A percentile compares a stretch with the other conserved stretches of the same genome.
phyloP scores from a whole-genome alignment of 2,797 vertebrate species.

The Furcifer pardalis region DNA sequence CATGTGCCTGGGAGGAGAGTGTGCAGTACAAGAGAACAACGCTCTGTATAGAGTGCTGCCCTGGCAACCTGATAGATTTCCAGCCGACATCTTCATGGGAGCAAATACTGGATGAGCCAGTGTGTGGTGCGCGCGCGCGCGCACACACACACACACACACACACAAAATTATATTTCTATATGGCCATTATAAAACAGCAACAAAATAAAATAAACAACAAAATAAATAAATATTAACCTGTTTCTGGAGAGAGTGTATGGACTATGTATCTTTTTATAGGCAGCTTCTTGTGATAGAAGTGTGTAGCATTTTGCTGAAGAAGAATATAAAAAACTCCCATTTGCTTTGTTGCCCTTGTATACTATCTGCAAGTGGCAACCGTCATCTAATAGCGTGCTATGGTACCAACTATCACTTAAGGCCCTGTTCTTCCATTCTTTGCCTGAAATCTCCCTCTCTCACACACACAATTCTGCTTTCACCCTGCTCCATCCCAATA shows the following conservation, averaged over 20 bases:
- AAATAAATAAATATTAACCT: conserved; percentile 57
- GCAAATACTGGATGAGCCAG: conserved; percentile 58
- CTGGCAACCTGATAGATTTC: conserved; percentile 67
- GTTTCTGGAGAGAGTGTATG: conserved; percentile 28
- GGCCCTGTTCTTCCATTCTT: not conserved
- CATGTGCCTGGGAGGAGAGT: conserved; percentile 41
- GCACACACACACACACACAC: no score
- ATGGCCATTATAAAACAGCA: no score
- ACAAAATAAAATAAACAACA: no score
- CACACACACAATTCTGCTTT: not conserved
- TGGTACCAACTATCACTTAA: not conserved
- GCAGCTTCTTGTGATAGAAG: not conserved
- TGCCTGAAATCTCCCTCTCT: no score
- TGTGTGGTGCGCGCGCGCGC: no score
- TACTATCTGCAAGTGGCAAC: no score
- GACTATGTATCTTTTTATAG: not conserved
- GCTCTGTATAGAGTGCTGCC: conserved; percentile 63
- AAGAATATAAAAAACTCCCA: not conserved
- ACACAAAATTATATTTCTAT: no score
- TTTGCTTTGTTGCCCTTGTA: not conserved
- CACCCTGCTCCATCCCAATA: not conserved
- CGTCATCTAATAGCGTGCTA: no score
- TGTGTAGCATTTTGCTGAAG: not conserved
- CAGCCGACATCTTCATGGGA: conserved; percentile 65
- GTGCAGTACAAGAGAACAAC: conserved; percentile 52